Evolutionary conservation across 23 tunicate genomes (phyloP), one percentile per base, ranked within the genome.

Genomic region (Diplosoma virens): DNA sequence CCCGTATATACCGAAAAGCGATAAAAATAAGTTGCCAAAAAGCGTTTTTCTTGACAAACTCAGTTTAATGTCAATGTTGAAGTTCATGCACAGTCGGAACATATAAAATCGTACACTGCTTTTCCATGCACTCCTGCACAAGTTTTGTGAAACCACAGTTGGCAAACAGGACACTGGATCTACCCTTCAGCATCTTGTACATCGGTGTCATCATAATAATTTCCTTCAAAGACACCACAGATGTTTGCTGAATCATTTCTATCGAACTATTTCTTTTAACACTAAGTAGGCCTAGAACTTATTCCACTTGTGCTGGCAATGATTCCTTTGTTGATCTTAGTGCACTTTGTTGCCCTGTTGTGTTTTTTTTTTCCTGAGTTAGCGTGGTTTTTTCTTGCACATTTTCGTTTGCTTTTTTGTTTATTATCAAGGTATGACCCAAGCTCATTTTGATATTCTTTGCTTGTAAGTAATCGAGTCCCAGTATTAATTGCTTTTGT

Each of bases 291-390:
- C 22, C 23, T 24, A n/a, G n/a, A n/a, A 17, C 22, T 55, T 17
- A 55, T 18, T 55, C 61, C 61, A n/a, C 61, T 55, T 25, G 25
- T 25, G 22, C 61, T 18, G 25, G 61, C 25, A 17, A 17, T 24
- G 22, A 9, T 55, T 55, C 22, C 61, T 24, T 55, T 11, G 22
- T 25, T 17, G 22, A 55, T 25, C 61, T n/a, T n/a, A n/a, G n/a
- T 61, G 69, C 69, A 22, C 21, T 61, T 61, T 17, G 69, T 61
- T 61, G 69, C 69, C 69, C 69, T 61, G 17, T 61, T 22, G 69
- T 61, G 35, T 61, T 61, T 29, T 61, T 22, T 61, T 27, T 61
- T 61, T 17, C 6, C 30, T 61, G 9, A 7, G 17, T 7, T 34
- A 14, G 28, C 23, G 14, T 29, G 69, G 34, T 61, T 61, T 18